Evolutionary conservation across 2,888 invertebrate genomes (phyloP).

Genomic region (Xestia sexstrigata): DNA sequence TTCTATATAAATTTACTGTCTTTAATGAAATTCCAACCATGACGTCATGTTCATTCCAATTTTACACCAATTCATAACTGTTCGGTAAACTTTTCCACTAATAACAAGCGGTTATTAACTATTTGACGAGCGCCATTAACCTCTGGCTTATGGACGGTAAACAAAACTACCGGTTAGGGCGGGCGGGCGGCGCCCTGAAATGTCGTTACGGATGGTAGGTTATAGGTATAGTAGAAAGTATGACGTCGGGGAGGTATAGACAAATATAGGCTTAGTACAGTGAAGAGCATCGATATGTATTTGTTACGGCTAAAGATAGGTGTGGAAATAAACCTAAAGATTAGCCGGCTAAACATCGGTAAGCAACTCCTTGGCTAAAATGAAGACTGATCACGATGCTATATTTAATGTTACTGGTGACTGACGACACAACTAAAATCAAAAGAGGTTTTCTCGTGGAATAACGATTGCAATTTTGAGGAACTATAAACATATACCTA

Average conservation of each 20-base stretch:
- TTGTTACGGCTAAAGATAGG: neutral
- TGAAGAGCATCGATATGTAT: neutral
- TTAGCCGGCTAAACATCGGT: neutral
- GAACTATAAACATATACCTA: neutral
- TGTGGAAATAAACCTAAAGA: neutral
- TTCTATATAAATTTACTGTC: too few species aligned
- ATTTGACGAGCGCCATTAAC: constrained; percentile 62
- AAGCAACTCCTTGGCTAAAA: neutral
- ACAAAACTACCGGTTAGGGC: constrained; percentile 28
- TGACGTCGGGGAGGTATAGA: neutral
- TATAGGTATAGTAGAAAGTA: constrained; percentile 5
- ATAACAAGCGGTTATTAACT: constrained; percentile 48
- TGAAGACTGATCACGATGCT: too few species aligned
- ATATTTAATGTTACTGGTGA: neutral
- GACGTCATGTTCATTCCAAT: neutral
- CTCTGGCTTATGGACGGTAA: constrained; percentile 57
- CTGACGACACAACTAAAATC: neutral
- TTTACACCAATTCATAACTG: constrained; percentile 11
- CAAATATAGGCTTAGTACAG: constrained; percentile 7
- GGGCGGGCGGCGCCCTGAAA: constrained; percentile 38
- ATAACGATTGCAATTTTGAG: neutral
- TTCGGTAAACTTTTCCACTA: constrained; percentile 46
- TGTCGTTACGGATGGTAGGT: constrained; percentile 1
- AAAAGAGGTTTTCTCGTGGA: neutral
- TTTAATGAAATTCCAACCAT: neutral